Evolutionary conservation across 2,113 vertebrate species (phyloP).

Genomic region (Chlamydotis undulata): DNA sequence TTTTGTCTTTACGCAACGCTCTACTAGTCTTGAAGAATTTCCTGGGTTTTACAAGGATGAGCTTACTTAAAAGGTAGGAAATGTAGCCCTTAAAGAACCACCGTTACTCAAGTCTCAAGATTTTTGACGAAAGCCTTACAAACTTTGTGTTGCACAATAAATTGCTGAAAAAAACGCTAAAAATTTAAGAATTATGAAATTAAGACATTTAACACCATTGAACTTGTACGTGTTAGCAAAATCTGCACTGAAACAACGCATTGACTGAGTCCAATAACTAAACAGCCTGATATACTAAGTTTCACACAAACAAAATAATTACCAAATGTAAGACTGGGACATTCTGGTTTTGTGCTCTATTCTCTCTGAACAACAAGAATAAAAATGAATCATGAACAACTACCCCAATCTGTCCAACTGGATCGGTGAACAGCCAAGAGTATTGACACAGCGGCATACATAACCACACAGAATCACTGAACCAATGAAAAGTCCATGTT

Average conservation of each 20-base stretch:
- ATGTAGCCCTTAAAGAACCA: not conserved
- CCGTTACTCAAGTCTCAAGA: not conserved
- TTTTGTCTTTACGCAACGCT: not conserved
- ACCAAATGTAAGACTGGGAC: not conserved
- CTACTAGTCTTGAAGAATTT: not conserved
- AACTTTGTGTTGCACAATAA: not conserved
- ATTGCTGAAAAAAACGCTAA: not conserved
- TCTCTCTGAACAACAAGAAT: not conserved
- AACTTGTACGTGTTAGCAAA: not conserved
- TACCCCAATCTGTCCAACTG: not conserved
- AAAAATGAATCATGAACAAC: not conserved
- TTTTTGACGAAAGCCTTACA: not conserved
- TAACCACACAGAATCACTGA: not conserved
- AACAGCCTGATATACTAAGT: not conserved
- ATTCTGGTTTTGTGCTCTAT: not conserved
- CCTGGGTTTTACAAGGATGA: not conserved
- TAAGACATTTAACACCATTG: not conserved
- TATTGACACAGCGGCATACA: not conserved
- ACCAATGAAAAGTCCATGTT: not conserved
- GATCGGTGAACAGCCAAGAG: not conserved
- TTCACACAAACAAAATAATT: not conserved
- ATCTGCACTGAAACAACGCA: not conserved
- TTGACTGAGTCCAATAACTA: not conserved
- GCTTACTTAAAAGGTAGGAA: not conserved
- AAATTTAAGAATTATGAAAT: not conserved